Evolutionary conservation across 1,140 invertebrate genomes (phyloP), one percentile per base, ranked within the genome.

Genomic region (Drosophila sulfurigaster): DNA sequence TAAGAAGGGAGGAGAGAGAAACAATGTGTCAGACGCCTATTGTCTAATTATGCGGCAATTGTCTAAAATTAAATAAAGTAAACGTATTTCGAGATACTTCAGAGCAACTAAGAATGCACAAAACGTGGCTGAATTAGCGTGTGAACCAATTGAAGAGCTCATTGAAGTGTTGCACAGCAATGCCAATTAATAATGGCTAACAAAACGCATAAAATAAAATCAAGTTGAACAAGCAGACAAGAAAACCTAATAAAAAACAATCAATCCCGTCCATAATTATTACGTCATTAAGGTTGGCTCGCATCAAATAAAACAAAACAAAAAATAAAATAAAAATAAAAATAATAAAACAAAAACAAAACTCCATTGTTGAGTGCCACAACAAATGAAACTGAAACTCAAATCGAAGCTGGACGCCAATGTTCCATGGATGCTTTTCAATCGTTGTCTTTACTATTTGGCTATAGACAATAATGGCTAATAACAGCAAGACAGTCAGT

Each of bases 281-380:
- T 86, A 76, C 79, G 79, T 87, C 81, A 86, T 86, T 86, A 72
- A 73, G 75, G 79, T 86, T 79, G 78, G 52, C 25, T 78, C 66
- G 49, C 63, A 58, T 68, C 66, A 65, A 52, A 54, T 59, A 45
- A 43, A 41, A 57, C 13, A 4, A 57, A 57, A 38, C 2, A 20
- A 20, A 20, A 20, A 57, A 57, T 13, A 13, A 54, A 57, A 46
- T 5, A 11, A 8, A 38, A 49, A 63, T 38, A 28, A 52, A 1
- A 57, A 38, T 11, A 57, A 57, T 13, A 13, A 56, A 57, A 48
- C 8, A n/a, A 10, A 38, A 51, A 63, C 38, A 28, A 52, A 1
- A 41, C 48, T 56, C 54, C 15, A 16, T 67, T 58, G 52, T 57
- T 67, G n/a, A 15, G 54, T 5, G 2, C n/a, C 16, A 20, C 3